Evolutionary conservation across 1,140 invertebrate species (phyloP).

Genomic region (Solenopsis fugax): DNA sequence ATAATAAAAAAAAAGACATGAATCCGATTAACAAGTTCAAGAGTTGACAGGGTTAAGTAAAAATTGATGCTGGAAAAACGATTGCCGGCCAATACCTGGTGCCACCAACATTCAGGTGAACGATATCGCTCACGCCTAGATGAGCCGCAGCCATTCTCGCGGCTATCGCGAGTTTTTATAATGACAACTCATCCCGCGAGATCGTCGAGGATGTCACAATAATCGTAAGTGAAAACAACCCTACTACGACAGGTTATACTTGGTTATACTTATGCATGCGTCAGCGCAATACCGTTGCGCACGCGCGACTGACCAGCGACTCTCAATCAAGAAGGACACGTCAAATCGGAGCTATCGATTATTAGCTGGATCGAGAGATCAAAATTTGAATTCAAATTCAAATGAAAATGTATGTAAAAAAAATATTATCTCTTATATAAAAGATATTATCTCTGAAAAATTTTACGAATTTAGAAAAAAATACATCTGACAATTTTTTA

Average conservation of each 20-base stretch:
- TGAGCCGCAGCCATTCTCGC: conserved; percentile 57
- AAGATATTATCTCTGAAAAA: no score
- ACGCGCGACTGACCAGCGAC: neutral
- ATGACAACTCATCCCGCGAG: conserved; percentile 7
- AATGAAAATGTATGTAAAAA: neutral
- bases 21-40: neutral
- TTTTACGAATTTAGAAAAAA: neutral
- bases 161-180: neutral
- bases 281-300: neutral
- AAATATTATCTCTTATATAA: neutral
- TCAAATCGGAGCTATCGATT: conserved; percentile 24
- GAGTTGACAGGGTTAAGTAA: neutral
- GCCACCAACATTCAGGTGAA: conserved; percentile 94
- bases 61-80: neutral
- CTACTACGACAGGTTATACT: conserved; percentile 6
- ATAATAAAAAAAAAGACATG: neutral
- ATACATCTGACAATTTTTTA: neutral
- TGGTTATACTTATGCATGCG: neutral
- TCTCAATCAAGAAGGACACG: neutral
- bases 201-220: neutral
- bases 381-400: neutral
- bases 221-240: neutral
- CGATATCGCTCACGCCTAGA: conserved; percentile 88
- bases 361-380: neutral
- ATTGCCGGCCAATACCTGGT: conserved; percentile 88